Percentiles rank a stretch among this genome's conserved stretches.
These are phyloP conservation scores for Stichodactyla helianthus DNA, from an alignment of 64 coral and sea anemone species.

Conservation along the genomic window DNA sequence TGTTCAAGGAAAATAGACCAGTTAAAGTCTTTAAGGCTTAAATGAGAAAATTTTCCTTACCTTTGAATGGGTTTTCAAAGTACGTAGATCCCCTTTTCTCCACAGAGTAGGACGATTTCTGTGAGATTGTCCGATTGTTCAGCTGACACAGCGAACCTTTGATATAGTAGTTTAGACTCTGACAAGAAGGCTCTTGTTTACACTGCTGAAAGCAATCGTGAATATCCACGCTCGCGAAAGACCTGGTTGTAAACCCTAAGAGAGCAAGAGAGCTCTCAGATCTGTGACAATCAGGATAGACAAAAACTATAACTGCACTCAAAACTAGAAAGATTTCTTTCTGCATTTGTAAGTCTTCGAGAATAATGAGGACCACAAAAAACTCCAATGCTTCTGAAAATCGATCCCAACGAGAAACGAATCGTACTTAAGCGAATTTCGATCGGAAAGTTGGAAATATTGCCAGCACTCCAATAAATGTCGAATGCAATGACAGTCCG, in stretches of 20 bases:
- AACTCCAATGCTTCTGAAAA: too few relatives aligned
- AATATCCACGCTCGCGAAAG: background rate
- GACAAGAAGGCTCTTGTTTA: background rate
- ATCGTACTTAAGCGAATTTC: background rate
- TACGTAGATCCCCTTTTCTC: background rate
- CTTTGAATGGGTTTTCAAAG: conserved; percentile 15
- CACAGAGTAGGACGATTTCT: background rate
- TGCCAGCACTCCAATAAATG: too few relatives aligned
- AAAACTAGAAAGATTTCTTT: background rate
- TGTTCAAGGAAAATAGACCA: too few relatives aligned
- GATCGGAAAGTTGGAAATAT: too few relatives aligned
- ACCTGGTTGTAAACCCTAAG: background rate
- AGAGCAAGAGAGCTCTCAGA: background rate
- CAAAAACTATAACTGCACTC: background rate
- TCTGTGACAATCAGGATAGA: background rate
- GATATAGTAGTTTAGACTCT: conserved; percentile 14
- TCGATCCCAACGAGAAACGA: too few relatives aligned
- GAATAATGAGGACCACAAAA: too few relatives aligned
- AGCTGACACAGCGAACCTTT: background rate
- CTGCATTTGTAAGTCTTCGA: background rate
- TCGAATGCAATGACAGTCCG: too few relatives aligned
- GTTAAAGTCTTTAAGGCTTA: too few relatives aligned
- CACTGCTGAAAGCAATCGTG: background rate
- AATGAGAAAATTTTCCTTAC: background rate
- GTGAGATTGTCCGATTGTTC: conserved; percentile 2